Base-by-base conservation (phyloP, 2,888 invertebrate species). In the Apamea monoglypha region DNA sequence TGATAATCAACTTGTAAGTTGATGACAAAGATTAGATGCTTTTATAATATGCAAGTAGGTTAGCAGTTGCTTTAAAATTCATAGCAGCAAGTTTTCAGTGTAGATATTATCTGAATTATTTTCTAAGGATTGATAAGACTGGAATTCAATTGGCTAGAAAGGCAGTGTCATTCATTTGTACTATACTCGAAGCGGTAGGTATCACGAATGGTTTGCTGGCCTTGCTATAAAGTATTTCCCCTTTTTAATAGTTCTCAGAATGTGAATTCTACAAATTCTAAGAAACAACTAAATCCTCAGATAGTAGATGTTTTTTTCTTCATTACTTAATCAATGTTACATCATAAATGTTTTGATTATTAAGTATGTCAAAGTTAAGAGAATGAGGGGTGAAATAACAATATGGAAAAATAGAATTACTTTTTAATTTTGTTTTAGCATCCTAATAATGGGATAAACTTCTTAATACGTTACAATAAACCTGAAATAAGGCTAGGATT, bases 1-100 rank as follows among this genome's bases (percentile, higher is more conserved):
- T 73, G 50, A 50, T 88, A 75, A 78, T 80, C 87, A 87, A 82
- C 80, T 86, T 75, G 71, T 76, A 76, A 84, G 67, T 81, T 82
- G 75, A 80, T 83, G 88, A 87, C 87, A 87, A 74, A 88, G 85
- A 87, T 88, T 78, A 59, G 36, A 81, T 61, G 56, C 40, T 83
- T 81, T 82, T 74, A 82, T 66, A 68, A 50, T 72, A 85, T 75
- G 83, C 72, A 83, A 75, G 66, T 83, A 80, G 85, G 83, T 83
- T 80, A 83, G 64, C 14, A 61, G 68, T 69, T 50, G 74, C 68
- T 76, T 69, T 56, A 50, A 75, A 81, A 69, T 64, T 67, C 44
- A 66, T 50, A 32, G 76, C 21, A 59, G 59, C 59, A 74, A 68
- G 47, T 74, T 74, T 66, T n/a, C 68, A 64, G 36, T 64, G 21